These are phyloP conservation scores for Aphelenchoides fujianensis DNA, from an alignment of 1,140 invertebrate species.

Conservation along the genomic window DNA sequence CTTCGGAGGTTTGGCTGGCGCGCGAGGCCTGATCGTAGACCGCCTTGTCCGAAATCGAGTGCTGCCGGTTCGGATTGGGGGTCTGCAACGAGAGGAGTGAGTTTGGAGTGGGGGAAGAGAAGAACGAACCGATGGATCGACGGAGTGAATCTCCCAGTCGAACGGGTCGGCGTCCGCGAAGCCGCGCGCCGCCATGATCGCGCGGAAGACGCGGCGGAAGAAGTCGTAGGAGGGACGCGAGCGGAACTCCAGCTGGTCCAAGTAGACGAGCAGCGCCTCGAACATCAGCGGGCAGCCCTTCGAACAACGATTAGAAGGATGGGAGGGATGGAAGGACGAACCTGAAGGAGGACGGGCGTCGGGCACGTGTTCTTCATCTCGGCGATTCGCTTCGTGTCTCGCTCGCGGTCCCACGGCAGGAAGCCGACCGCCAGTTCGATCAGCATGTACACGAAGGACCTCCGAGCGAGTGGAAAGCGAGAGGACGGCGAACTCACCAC, in stretches of 20 bases:
- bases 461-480: background rate
- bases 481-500: background rate
- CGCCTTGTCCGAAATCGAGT: background rate
- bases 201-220: background rate
- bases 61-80: background rate
- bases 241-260: background rate
- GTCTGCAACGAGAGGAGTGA: too few species aligned
- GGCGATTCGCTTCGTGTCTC: background rate
- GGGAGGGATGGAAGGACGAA: too few species aligned
- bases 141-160: constrained; percentile 6
- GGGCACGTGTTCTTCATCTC: constrained; percentile 14
- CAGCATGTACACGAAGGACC: constrained; percentile 19
- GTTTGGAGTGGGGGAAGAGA: background rate
- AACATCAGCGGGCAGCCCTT: constrained; percentile 17
- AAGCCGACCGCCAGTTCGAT: constrained; percentile 11
- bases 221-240: constrained; percentile 18
- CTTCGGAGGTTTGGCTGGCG: background rate
- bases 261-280: background rate
- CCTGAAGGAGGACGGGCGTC: background rate
- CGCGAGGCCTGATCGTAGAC: background rate
- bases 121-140: background rate
- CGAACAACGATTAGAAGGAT: too few species aligned
- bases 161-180: background rate
- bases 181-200: background rate
- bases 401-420: constrained; percentile 19